phyloP scores from a whole-genome alignment of 2,888 invertebrate genomes.

The Harmothoe impar region DNA sequence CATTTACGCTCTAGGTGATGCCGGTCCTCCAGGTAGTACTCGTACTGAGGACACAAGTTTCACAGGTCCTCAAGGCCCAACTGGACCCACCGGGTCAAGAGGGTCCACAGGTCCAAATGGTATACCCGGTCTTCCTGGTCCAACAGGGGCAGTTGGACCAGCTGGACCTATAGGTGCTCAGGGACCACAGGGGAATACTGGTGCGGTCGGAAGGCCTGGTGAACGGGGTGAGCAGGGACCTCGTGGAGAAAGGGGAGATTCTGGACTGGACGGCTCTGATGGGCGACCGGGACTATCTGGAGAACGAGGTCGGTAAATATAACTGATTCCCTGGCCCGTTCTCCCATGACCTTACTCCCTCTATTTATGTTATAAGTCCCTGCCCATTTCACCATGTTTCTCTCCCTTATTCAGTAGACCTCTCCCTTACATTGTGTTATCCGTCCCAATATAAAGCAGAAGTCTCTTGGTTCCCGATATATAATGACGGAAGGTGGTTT shows the following conservation, averaged over 20 bases:
- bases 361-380: too few relatives aligned
- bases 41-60: neutral
- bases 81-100: constrained; percentile 18
- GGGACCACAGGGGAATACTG: neutral
- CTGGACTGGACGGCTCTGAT: neutral
- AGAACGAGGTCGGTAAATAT: neutral
- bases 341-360: too few relatives aligned
- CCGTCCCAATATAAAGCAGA: too few relatives aligned
- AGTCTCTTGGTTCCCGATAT: too few relatives aligned
- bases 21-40: neutral
- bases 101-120: constrained; percentile 1
- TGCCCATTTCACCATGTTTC: too few relatives aligned
- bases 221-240: neutral
- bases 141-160: neutral
- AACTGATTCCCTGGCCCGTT: too few relatives aligned
- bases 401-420: too few relatives aligned
- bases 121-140: neutral
- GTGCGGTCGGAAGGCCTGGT: neutral
- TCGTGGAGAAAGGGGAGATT: neutral
- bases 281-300: neutral
- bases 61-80: neutral
- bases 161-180: neutral
- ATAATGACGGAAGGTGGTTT: too few relatives aligned
- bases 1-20: neutral
- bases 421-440: too few relatives aligned